These are phyloP conservation scores for Drosophila sulfurigaster DNA, from an alignment of 1,140 invertebrate species.

Conservation along the genomic window DNA sequence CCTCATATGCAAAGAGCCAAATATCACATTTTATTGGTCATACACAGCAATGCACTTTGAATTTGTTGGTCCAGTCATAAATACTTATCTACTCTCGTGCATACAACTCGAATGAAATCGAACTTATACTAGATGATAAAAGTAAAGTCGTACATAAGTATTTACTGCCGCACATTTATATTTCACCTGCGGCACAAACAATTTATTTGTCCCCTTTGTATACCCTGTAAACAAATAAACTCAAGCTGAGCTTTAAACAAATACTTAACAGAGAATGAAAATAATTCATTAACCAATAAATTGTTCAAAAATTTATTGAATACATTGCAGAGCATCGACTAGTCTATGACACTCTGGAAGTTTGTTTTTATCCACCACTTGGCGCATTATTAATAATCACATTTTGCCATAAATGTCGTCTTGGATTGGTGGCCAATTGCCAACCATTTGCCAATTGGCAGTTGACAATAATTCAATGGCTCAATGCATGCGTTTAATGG, in stretches of 20 bases:
- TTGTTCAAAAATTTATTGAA: not conserved
- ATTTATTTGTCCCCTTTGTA: slow-evolving; percentile 14
- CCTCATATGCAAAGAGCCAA: slow-evolving; percentile 59
- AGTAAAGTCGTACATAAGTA: not conserved
- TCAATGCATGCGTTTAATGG: slow-evolving; percentile 54
- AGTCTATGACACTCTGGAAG: not conserved
- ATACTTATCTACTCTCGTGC: slow-evolving; percentile 23
- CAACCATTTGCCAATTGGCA: slow-evolving; percentile 56
- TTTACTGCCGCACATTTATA: slow-evolving; percentile 23
- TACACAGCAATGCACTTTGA: slow-evolving; percentile 75
- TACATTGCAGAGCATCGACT: not conserved
- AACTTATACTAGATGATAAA: slow-evolving; percentile 4
- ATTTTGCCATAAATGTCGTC: slow-evolving; percentile 54
- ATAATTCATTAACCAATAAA: not conserved
- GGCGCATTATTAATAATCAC: slow-evolving; percentile 56
- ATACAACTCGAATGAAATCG: slow-evolving; percentile 5
- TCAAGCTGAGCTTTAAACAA: not conserved
- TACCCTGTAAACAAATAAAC: slow-evolving; percentile 13
- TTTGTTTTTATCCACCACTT: not conserved
- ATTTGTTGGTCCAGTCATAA: slow-evolving; percentile 66
- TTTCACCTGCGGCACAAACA: slow-evolving; percentile 65
- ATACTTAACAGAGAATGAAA: not conserved
- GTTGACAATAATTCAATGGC: slow-evolving; percentile 56
- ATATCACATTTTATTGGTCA: slow-evolving; percentile 67
- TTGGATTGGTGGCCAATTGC: slow-evolving; percentile 50